Evolutionary conservation across 2,797 vertebrate species (phyloP).

Genomic region (Platyrinchus mystaceus): DNA sequence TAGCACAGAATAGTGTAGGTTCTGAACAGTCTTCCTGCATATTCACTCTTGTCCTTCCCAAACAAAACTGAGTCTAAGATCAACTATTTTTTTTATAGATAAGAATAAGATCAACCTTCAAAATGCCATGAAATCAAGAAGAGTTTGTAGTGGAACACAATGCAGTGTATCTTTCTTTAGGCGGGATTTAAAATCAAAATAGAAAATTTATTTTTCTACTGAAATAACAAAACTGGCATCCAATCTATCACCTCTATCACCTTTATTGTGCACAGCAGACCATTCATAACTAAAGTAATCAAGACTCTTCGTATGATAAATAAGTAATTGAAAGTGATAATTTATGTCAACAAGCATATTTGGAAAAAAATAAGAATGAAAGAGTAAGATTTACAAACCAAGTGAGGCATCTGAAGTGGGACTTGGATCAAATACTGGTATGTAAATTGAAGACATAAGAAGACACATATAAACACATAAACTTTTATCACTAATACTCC

Average conservation of each 20-base stretch:
- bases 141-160: not conserved
- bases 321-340: conserved; percentile 6
- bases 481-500: not conserved
- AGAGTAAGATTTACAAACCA: not conserved
- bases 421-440: not conserved
- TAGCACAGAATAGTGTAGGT: not conserved
- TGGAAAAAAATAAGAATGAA: not conserved
- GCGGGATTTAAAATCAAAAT: not conserved
- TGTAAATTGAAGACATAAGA: not conserved
- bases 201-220: not conserved
- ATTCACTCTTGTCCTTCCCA: not conserved
- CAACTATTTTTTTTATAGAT: not conserved
- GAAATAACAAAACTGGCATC: not conserved
- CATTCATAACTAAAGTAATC: not conserved
- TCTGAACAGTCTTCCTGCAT: not conserved
- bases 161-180: not conserved
- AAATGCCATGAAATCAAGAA: not conserved
- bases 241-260: not conserved
- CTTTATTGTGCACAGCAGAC: not conserved
- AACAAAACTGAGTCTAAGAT: not conserved
- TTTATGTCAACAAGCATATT: not conserved
- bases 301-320: not conserved
- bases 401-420: not conserved
- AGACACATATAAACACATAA: not conserved
- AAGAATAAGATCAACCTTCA: not conserved